These are phyloP conservation scores for Thinocorus orbignyianus DNA, from an alignment of 2,113 vertebrate species.

Conservation along the genomic window DNA sequence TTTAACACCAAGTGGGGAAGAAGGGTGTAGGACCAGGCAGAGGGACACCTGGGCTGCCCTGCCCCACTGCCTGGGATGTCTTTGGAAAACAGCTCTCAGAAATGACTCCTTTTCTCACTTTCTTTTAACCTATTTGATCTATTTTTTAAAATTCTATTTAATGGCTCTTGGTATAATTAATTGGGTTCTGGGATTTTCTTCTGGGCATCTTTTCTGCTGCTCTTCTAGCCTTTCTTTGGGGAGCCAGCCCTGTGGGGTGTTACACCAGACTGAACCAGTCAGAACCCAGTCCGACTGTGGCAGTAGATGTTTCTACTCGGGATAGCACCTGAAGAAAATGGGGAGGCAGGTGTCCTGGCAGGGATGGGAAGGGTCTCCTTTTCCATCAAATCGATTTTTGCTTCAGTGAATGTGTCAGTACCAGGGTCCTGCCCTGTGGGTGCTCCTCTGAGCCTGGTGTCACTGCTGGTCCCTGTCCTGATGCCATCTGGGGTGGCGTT, in stretches of 20 bases:
- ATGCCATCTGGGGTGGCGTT: neutral
- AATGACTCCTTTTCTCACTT: neutral
- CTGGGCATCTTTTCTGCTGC: neutral
- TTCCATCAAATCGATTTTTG: neutral
- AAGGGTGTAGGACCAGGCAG: neutral
- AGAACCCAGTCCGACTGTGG: neutral
- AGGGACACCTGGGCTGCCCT: neutral
- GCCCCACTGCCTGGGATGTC: neutral
- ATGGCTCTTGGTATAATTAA: neutral
- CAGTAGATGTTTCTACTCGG: accelerated
- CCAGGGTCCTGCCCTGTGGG: neutral
- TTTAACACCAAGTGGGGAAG: neutral
- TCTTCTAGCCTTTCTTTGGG: neutral
- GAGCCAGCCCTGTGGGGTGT: neutral
- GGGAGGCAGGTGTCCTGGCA: neutral
- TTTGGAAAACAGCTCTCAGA: neutral
- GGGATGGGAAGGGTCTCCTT: neutral
- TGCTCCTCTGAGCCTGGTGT: neutral
- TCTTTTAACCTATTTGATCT: neutral
- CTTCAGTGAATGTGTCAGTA: neutral
- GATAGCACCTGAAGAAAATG: neutral
- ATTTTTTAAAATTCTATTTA: neutral
- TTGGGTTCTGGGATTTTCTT: neutral
- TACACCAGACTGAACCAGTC: neutral
- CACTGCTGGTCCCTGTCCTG: neutral